Conservation (phyloP, 2,888 invertebrate genomes). For the Phytoseiulus persimilis region DNA sequence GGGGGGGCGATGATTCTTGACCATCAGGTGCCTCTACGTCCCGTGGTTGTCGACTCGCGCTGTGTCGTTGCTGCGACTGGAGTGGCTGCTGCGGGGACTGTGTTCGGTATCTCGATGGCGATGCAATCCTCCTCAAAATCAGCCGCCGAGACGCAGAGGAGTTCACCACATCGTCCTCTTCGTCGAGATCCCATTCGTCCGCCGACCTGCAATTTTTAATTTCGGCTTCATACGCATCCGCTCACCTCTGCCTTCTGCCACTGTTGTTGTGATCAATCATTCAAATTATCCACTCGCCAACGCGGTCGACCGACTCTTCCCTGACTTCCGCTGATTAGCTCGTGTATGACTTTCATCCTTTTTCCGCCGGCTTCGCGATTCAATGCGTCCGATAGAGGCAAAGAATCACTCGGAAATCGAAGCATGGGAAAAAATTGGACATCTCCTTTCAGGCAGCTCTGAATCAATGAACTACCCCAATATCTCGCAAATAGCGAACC, state of each 20-base stretch:
- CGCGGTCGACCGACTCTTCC: no score
- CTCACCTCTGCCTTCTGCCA: no score
- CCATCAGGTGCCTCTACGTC: neutral
- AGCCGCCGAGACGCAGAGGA: conserved; percentile 21
- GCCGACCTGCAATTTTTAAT: conserved; percentile 15
- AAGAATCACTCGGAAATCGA: neutral
- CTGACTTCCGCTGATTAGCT: no score
- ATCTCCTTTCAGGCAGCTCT: no score
- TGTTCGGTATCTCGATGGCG: neutral
- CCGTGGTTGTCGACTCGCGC: neutral
- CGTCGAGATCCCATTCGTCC: conserved; percentile 36
- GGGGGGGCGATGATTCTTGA: neutral
- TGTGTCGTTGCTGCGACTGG: conserved; percentile 18
- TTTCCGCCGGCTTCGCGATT: neutral
- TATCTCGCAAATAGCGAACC: no score
- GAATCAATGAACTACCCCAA: no score
- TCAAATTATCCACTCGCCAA: no score
- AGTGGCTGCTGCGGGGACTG: neutral
- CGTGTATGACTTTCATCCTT: neutral
- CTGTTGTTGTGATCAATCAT: no score
- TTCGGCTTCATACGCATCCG: neutral
- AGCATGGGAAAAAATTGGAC: neutral
- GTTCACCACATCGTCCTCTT: conserved; percentile 31
- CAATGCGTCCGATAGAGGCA: neutral
- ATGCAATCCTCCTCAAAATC: neutral